Conservation (phyloP, 2,113 vertebrate genomes). For the Sciurus niger region DNA sequence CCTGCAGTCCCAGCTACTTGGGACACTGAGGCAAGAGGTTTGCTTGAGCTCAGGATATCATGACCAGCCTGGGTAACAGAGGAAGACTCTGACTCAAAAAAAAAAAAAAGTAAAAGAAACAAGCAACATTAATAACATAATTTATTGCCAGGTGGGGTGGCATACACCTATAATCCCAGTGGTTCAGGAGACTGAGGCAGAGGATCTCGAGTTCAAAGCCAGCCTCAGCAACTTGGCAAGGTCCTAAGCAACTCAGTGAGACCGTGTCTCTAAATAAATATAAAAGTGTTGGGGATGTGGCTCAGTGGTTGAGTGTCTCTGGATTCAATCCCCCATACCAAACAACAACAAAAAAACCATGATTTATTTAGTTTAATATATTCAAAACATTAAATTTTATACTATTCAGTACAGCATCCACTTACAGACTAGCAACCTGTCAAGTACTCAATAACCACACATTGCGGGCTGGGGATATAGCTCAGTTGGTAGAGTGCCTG, state of each 20-base stretch:
- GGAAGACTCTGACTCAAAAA: background rate
- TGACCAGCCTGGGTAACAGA: background rate
- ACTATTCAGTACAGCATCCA: background rate
- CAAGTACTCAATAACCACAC: background rate
- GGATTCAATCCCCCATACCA: too few relatives aligned
- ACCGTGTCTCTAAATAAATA: too few relatives aligned
- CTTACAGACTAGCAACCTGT: background rate
- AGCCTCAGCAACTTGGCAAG: too few relatives aligned
- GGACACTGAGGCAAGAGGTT: background rate
- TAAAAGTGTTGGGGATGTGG: too few relatives aligned
- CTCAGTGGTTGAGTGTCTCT: too few relatives aligned
- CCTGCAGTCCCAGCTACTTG: too few relatives aligned
- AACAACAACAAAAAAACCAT: background rate
- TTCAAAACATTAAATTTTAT: background rate
- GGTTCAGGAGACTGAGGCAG: too few relatives aligned
- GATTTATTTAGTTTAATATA: slow-evolving; percentile 47
- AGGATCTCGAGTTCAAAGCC: too few relatives aligned
- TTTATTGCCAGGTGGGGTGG: background rate
- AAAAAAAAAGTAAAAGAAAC: background rate
- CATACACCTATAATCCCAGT: too few relatives aligned
- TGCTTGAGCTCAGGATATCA: background rate
- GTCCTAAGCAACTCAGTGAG: too few relatives aligned
- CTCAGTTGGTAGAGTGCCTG: too few relatives aligned
- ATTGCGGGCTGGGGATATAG: too few relatives aligned
- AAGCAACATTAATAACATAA: background rate